Percentiles rank a stretch among this genome's conserved stretches.
These are phyloP conservation scores for Gastrophysa polygoni DNA, from an alignment of 2,888 invertebrate species.

Conservation along the genomic window DNA sequence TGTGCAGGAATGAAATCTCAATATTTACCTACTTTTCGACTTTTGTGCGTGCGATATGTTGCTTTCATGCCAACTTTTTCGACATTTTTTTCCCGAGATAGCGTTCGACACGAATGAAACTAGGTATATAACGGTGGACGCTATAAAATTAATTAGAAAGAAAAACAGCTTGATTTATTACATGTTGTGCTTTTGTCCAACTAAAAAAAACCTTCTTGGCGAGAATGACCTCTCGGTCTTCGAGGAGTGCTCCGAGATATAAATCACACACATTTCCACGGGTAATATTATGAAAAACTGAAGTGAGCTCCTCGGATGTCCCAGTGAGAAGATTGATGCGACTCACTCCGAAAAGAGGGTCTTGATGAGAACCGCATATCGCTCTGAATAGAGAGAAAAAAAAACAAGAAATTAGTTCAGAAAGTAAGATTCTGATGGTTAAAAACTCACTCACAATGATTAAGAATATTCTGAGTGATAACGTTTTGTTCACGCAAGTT, in stretches of 20 bases:
- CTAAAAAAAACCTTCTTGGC: background rate
- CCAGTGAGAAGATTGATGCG: background rate
- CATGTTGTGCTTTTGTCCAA: background rate
- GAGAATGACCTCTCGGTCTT: background rate
- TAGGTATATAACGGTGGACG: background rate
- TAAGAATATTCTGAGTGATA: too few species aligned
- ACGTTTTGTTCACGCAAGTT: too few species aligned
- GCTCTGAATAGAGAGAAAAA: too few species aligned
- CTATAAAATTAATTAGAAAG: background rate
- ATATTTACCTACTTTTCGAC: too few species aligned
- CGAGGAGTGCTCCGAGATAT: background rate
- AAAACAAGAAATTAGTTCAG: too few species aligned
- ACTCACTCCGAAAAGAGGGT: constrained; percentile 2
- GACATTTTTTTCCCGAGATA: background rate
- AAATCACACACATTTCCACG: background rate
- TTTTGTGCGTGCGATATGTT: background rate
- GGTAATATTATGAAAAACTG: background rate
- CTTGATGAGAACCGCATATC: too few species aligned
- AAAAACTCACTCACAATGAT: too few species aligned
- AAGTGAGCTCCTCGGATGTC: background rate
- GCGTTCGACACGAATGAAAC: background rate
- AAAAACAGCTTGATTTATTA: background rate
- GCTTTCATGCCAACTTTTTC: background rate
- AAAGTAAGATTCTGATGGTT: too few species aligned
- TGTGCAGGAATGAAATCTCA: too few species aligned